A percentile compares a stretch with the other conserved stretches of the same genome.
Evolutionary conservation across 2,888 invertebrate genomes (phyloP).

Genomic region (Octonoba sinensis): DNA sequence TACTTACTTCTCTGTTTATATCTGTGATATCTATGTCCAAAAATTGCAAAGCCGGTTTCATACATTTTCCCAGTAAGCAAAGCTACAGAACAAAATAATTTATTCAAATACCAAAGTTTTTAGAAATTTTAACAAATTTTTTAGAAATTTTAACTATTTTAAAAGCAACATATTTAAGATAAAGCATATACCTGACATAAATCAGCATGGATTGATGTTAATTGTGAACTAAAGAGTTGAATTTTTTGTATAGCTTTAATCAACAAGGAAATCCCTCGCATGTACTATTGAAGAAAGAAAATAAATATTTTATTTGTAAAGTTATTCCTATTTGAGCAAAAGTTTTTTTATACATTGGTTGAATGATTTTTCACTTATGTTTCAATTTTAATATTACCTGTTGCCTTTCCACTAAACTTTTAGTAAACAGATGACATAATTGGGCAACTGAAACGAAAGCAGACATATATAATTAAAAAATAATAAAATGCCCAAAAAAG

Average conservation of each 20-base stretch:
- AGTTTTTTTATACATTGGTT: too few relatives aligned
- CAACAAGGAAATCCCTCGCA: conserved; percentile 86
- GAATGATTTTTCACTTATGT: too few relatives aligned
- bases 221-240: conserved; percentile 86
- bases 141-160: not conserved
- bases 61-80: conserved; percentile 89
- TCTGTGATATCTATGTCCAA: conserved; percentile 92
- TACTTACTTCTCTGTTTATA: conserved; percentile 84
- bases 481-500: too few relatives aligned
- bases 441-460: conserved; percentile 82
- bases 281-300: conserved; percentile 74
- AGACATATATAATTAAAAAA: not conserved
- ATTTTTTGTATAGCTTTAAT: conserved; percentile 89
- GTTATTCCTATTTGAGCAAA: too few relatives aligned
- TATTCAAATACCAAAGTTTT: not conserved
- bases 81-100: conserved; percentile 72
- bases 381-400: conserved; percentile 69
- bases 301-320: too few relatives aligned
- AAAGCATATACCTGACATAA: conserved; percentile 79
- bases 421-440: conserved; percentile 86
- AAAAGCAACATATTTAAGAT: not conserved
- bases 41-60: conserved; percentile 90
- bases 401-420: conserved; percentile 82
- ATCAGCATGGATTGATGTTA: conserved; percentile 94
- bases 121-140: not conserved